Base-by-base conservation (phyloP, 2,888 invertebrate species). In the Gari tellinella region DNA sequence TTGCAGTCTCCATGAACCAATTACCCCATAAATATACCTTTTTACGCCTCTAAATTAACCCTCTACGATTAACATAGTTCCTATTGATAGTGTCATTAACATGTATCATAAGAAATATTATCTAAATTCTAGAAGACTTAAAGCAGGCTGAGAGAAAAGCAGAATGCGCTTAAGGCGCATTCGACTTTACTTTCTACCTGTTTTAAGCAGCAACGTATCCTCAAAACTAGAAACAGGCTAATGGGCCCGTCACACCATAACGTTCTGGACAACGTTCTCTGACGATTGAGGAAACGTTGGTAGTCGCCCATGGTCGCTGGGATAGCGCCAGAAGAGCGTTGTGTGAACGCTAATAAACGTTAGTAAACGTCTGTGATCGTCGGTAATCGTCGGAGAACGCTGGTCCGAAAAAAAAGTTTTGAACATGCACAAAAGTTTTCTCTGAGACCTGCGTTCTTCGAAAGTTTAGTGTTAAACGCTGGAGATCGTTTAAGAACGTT, bases 371-470 rank as follows among this genome's bases (percentile, higher is more conserved):
- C 61, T 23, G 25, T 19, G 26, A 49, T 60, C 60, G 12, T 21
- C 46, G 49, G 48, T 26, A 31, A 60, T 37, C 46, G 60, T 17
- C 48, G 46, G 46, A 49, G 49, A 49, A 49, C 49, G 25, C 49
- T 49, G 49, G 45, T 40, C 60, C 40, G 37, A 38, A 46, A 51
- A 61, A n/a, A 61, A 61, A 61, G 61, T 61, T 61, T 61, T 61
- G 61, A 61, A 51, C 61, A 52, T 61, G 61, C 52, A 61, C 52
- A 61, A 23, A 61, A 61, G 60, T 61, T 61, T 51, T 61, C 51
- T 51, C 52, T 51, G 31, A 31, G 43, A 57, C 57, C 57, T 43
- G 57, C 43, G 43, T 45, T 57, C 57, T 57, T 57, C 57, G n/a
- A 57, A 57, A 41, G 57, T 57, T 57, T 45, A 57, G 48, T 60